Conservation (phyloP, 1,140 invertebrate genomes). For the Pogonognathellus flavescens region DNA sequence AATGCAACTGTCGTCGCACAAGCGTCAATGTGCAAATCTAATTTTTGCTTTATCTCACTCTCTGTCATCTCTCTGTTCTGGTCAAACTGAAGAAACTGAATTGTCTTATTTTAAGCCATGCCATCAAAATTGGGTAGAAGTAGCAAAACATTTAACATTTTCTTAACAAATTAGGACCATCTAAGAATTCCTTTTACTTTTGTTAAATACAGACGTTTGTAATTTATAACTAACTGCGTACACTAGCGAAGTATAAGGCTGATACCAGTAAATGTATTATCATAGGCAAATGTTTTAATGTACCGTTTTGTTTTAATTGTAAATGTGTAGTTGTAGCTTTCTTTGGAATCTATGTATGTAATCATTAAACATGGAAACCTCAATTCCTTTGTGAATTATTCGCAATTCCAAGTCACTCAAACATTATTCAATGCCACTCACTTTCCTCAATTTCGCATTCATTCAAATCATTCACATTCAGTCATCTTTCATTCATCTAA, state of each 20-base stretch:
- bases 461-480: too few relatives aligned
- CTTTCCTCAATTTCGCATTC: too few relatives aligned
- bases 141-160: background rate
- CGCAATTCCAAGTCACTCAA: background rate
- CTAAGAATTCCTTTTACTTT: conserved; percentile 12
- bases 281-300: conserved; percentile 38
- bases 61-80: background rate
- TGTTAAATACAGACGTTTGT: background rate
- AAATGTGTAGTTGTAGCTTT: conserved; percentile 22
- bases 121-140: background rate
- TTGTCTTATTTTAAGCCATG: background rate
- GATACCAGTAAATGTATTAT: conserved; percentile 40
- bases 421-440: background rate
- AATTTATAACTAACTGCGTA: conserved; percentile 14
- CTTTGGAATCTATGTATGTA: background rate
- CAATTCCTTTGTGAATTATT: conserved; percentile 8
- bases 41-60: conserved; percentile 6
- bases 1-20: background rate
- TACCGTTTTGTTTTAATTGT: conserved; percentile 37
- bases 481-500: too few relatives aligned
- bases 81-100: background rate
- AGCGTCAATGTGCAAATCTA: background rate
- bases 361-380: conserved; percentile 29
- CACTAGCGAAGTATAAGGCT: conserved; percentile 41
- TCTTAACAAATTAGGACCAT: background rate